Conservation (phyloP, 2,113 vertebrate species). For the Cyanocitta stelleri region DNA sequence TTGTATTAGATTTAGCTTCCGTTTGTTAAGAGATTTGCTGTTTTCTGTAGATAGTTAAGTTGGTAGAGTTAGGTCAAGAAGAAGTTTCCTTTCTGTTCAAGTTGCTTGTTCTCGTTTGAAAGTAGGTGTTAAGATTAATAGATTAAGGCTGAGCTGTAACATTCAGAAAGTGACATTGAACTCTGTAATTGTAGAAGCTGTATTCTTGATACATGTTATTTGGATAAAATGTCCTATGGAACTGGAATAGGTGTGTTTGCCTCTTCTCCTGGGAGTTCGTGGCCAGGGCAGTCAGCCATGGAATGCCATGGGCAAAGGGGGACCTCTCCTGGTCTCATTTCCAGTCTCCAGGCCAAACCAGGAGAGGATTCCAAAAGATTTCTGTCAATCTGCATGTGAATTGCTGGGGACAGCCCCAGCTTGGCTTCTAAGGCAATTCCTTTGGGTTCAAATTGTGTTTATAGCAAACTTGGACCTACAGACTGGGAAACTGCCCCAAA, state of each 20-base stretch:
- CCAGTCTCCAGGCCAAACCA: not conserved
- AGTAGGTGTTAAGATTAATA: not conserved
- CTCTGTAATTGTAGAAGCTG: not conserved
- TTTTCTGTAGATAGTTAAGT: not conserved
- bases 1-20: not conserved
- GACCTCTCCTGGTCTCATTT: not conserved
- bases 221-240: conserved; percentile 9
- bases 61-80: not conserved
- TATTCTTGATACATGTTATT: not conserved
- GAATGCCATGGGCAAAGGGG: no score
- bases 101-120: not conserved
- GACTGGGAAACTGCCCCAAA: not conserved
- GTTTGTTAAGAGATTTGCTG: not conserved
- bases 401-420: fast-evolving
- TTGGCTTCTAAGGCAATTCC: not conserved
- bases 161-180: not conserved
- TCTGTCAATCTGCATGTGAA: not conserved
- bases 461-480: not conserved
- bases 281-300: not conserved
- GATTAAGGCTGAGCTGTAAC: not conserved
- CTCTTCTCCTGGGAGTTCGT: not conserved
- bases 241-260: not conserved
- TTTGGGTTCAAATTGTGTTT: not conserved
- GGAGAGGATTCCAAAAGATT: not conserved
- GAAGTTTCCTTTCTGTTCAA: not conserved